These are phyloP conservation scores for Pomatostomus ruficeps DNA, from an alignment of 2,113 vertebrate species.

Conservation along the genomic window DNA sequence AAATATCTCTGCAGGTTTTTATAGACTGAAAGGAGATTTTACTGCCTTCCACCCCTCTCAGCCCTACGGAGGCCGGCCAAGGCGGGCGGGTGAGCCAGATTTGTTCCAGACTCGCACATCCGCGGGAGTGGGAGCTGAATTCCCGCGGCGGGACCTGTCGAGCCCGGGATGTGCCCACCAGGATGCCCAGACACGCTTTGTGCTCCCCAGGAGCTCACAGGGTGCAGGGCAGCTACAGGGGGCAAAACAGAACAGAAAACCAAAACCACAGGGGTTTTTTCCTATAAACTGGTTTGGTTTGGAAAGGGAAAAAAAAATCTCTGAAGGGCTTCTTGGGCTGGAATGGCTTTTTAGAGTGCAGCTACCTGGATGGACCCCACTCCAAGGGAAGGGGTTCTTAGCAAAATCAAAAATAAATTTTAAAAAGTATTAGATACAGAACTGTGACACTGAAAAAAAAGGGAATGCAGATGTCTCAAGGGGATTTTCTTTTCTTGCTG, in stretches of 20 bases:
- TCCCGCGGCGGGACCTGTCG: neutral
- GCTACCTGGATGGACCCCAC: neutral
- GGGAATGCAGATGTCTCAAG: neutral
- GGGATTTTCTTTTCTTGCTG: neutral
- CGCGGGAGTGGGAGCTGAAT: neutral
- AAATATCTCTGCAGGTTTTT: slow-evolving; percentile 66
- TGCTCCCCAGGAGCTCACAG: rapidly evolving
- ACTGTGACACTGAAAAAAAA: neutral
- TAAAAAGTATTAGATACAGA: neutral
- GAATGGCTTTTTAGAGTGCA: neutral
- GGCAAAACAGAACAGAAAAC: neutral
- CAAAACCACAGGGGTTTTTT: neutral
- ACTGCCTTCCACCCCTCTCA: slow-evolving; percentile 48
- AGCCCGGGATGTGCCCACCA: neutral
- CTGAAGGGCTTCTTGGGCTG: neutral
- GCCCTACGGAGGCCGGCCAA: slow-evolving; percentile 23
- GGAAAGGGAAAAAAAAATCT: neutral
- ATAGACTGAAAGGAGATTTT: slow-evolving; percentile 65
- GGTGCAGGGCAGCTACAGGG: neutral
- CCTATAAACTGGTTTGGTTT: neutral
- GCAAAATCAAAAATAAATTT: neutral
- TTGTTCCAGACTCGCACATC: slow-evolving; percentile 35
- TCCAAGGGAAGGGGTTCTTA: neutral
- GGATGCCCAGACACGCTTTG: neutral
- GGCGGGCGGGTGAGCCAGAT: slow-evolving; percentile 14